Conservation (phyloP, 2,888 invertebrate genomes). For the Erynnis tages region DNA sequence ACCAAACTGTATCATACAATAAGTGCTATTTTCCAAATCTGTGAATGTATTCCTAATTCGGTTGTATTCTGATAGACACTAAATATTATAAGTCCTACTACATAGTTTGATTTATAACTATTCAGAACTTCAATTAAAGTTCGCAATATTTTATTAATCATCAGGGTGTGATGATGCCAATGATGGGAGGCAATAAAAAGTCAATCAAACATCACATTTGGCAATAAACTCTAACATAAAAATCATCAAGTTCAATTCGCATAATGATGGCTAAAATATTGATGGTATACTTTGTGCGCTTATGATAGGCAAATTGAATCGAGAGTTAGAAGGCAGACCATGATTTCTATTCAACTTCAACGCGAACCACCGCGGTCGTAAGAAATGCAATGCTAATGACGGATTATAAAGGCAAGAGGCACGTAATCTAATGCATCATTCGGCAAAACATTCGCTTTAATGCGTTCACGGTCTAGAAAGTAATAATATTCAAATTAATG, state of each 20-base stretch:
- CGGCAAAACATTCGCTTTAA: constrained; percentile 12
- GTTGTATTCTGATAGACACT: no score
- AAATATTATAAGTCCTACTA: no score
- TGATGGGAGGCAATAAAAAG: not conserved
- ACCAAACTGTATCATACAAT: no score
- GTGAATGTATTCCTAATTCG: no score
- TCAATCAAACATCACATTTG: not conserved
- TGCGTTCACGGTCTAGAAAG: constrained; percentile 25
- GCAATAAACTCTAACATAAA: not conserved
- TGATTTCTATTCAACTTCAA: constrained; percentile 15
- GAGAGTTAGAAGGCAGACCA: not conserved
- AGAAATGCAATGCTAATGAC: constrained; percentile 16
- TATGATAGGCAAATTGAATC: constrained; percentile 3
- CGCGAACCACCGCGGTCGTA: not conserved
- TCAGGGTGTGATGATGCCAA: no score
- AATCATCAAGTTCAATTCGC: not conserved
- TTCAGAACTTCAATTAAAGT: no score
- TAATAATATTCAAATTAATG: constrained; percentile 23
- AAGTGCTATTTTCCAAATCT: no score
- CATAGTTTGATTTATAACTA: no score
- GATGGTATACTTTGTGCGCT: not conserved
- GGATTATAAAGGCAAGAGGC: constrained; percentile 21
- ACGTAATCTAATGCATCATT: constrained; percentile 20
- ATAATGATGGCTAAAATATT: not conserved
- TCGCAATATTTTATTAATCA: no score